A percentile compares a stretch with the other conserved stretches of the same genome.
These are phyloP conservation scores for Parus major DNA, from an alignment of 2,113 vertebrate species.

Conservation along the genomic window DNA sequence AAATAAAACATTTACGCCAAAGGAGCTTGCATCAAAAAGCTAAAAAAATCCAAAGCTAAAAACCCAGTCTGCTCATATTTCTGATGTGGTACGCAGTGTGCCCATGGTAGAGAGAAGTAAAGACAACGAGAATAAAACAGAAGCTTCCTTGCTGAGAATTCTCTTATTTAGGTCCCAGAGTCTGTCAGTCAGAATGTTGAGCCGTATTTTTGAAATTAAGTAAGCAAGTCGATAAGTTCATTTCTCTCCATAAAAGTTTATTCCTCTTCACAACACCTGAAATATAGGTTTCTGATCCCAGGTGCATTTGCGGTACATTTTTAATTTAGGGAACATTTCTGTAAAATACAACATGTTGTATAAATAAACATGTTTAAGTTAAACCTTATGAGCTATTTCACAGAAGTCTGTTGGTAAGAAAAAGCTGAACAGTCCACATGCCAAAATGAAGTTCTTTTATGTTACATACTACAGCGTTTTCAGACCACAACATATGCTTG, in stretches of 20 bases:
- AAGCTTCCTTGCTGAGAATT: not conserved
- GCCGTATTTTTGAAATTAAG: not conserved
- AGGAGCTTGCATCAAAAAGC: not conserved
- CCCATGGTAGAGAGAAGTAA: not conserved
- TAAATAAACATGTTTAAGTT: not conserved
- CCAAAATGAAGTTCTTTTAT: not conserved
- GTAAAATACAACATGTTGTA: not conserved
- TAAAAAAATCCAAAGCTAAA: not conserved
- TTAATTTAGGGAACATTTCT: not conserved
- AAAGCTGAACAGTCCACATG: not conserved
- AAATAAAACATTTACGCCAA: conserved; percentile 19
- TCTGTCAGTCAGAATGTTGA: not conserved
- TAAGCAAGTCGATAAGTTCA: not conserved
- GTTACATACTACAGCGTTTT: not conserved
- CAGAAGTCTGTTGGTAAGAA: not conserved
- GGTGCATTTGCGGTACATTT: not conserved
- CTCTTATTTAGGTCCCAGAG: not conserved
- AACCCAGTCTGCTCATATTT: not conserved
- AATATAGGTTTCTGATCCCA: not conserved
- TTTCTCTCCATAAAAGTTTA: not conserved
- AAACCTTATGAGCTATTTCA: not conserved
- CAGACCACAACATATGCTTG: not conserved
- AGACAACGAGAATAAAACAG: not conserved
- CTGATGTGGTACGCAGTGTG: not conserved
- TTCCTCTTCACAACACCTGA: not conserved